Conservation (phyloP, 2,797 vertebrate genomes). For the Dallia pectoralis region DNA sequence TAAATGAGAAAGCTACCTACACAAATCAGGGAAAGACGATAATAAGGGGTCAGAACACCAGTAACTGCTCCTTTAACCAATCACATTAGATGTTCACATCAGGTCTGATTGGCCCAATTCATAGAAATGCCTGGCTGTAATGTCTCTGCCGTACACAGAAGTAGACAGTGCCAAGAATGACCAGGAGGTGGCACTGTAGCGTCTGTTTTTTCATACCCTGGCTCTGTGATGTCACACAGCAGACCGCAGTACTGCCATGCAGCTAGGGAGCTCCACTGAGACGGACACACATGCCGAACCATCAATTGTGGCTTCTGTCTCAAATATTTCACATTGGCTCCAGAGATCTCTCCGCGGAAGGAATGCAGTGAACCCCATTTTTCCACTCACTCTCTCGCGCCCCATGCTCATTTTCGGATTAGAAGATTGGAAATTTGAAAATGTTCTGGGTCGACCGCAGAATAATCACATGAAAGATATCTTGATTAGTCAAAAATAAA, state of each 20-base stretch:
- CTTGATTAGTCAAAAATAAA: too few species aligned
- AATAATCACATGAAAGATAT: constrained; percentile 22
- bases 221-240: constrained; percentile 53
- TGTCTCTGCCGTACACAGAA: background rate
- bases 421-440: background rate
- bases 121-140: background rate
- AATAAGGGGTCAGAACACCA: background rate
- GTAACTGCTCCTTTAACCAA: too few species aligned
- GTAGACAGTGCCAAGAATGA: background rate
- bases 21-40: background rate
- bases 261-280: constrained; percentile 23
- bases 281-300: constrained; percentile 67
- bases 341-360: constrained; percentile 62
- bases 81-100: too few species aligned
- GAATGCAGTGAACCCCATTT: constrained; percentile 73
- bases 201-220: constrained; percentile 7
- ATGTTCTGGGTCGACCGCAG: constrained; percentile 26
- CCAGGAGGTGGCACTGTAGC: constrained; percentile 59
- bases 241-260: constrained; percentile 48
- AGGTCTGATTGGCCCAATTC: too few species aligned
- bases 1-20: background rate
- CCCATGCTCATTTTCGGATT: background rate
- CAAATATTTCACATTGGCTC: constrained; percentile 69
- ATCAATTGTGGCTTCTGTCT: constrained; percentile 74
- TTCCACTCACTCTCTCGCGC: constrained; percentile 38